Base-by-base conservation (phyloP, 2,888 invertebrate species). In the Synanthedon tipuliformis region DNA sequence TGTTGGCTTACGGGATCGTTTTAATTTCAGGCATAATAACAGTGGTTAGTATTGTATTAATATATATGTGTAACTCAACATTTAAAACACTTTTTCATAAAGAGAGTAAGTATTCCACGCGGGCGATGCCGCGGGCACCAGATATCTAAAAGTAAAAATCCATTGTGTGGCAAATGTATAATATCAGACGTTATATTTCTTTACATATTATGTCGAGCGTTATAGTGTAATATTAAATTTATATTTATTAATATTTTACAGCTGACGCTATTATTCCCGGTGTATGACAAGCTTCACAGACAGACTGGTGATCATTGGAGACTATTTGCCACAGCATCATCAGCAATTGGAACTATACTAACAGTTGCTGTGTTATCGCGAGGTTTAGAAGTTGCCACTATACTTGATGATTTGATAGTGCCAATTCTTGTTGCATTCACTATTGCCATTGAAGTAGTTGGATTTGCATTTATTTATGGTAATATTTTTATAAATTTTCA, bases 21-120 rank as follows among this genome's bases (percentile, higher is more conserved):
- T 73, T 91, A 12, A 64, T 89, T 50, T 88, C 91, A 55, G 91
- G 92, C 56, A 81, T 92, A 58, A 86, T 90, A 16, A 91, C 90
- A 65, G 83, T 91, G 89, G 92, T 92, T 78, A 78, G 88, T 71
- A 48, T n/a, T 34, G 10, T 34, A 34, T 34, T 34, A 10, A 3
- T 34, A 34, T 34, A 8, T 34, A 34, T 34, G 34, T 34, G 8
- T 34, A 34, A 34, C 10, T 10, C 34, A 34, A 34, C 34, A 27
- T 27, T 10, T 10, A 34, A 34, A 34, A 34, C 3, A 34, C 34
- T 34, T 1, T 23, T 23, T 23, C 23, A 23, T 23, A 23, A 1
- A 23, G 23, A 5, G 23, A 1, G 5, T 23, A 23, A 23, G 23
- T 23, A 23, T 23, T 5, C 23, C 23, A 23, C 23, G 4, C 23